Evolutionary conservation across 2,888 invertebrate species (phyloP).

Genomic region (Phragmatobia fuliginosa): DNA sequence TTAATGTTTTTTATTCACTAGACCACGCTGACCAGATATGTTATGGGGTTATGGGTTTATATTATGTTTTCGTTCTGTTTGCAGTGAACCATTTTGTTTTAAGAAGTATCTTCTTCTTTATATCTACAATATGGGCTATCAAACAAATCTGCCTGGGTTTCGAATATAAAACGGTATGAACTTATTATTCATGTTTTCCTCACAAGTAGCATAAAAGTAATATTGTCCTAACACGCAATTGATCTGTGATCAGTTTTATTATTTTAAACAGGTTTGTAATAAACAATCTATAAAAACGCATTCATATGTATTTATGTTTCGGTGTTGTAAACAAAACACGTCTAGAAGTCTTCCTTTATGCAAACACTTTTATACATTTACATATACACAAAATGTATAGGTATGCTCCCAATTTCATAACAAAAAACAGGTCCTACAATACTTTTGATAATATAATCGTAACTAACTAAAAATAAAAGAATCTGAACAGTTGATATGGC

Average conservation of each 20-base stretch:
- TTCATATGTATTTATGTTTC: neutral
- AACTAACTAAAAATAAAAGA: conserved; percentile 6
- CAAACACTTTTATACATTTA: neutral
- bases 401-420: neutral
- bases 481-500: conserved; percentile 7
- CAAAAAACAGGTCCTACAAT: conserved; percentile 6
- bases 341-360: neutral
- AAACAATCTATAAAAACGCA: neutral
- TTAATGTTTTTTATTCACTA: too few relatives aligned
- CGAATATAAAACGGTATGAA: too few relatives aligned
- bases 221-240: neutral
- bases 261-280: neutral
- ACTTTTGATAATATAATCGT: conserved; percentile 11
- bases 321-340: neutral
- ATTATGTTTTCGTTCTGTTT: too few relatives aligned
- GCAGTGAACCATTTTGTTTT: too few relatives aligned
- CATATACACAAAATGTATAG: neutral
- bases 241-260: neutral
- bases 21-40: too few relatives aligned
- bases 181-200: neutral
- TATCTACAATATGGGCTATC: too few relatives aligned
- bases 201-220: neutral
- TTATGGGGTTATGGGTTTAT: too few relatives aligned
- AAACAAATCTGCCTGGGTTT: too few relatives aligned
- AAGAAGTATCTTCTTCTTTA: too few relatives aligned